Evolutionary conservation across 1,140 invertebrate genomes (phyloP).

Genomic region (Leptonema lineaticorne): DNA sequence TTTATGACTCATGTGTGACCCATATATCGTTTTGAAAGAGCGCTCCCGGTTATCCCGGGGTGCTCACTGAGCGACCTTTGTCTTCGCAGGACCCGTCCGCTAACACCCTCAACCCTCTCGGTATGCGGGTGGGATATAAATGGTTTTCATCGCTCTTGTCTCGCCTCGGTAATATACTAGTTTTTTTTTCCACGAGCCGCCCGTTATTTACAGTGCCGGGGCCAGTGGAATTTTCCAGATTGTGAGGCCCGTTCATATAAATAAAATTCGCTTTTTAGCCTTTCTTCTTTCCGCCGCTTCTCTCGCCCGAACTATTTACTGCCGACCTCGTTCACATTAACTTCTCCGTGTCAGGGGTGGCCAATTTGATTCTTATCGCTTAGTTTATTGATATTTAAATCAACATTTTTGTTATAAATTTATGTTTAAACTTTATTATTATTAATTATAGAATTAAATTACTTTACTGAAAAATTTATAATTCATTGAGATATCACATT

Average conservation of each 20-base stretch:
- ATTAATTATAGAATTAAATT: too few species aligned
- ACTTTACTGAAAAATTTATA: too few species aligned
- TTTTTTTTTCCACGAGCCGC: slow-evolving; percentile 12
- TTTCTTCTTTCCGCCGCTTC: too few species aligned
- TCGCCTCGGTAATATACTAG: slow-evolving; percentile 22
- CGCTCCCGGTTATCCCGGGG: neutral
- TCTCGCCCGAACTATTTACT: too few species aligned
- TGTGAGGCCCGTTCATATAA: slow-evolving; percentile 12
- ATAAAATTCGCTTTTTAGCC: slow-evolving; percentile 22
- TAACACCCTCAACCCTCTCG: slow-evolving; percentile 1
- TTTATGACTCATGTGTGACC: neutral
- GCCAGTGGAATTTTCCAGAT: slow-evolving; percentile 18
- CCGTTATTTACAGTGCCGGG: slow-evolving; percentile 11
- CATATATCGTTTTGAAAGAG: neutral
- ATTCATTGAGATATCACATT: too few species aligned
- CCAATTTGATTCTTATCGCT: too few species aligned
- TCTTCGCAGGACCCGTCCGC: too few species aligned
- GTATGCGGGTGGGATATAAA: slow-evolving; percentile 20
- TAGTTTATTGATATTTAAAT: too few species aligned
- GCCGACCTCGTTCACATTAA: too few species aligned
- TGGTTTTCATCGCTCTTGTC: slow-evolving; percentile 20
- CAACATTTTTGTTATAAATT: too few species aligned
- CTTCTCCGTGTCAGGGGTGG: too few species aligned
- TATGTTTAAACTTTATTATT: too few species aligned
- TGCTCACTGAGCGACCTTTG: slow-evolving; percentile 1